phyloP scores from a whole-genome alignment of 2,797 vertebrate species.

The Girardinus metallicus region DNA sequence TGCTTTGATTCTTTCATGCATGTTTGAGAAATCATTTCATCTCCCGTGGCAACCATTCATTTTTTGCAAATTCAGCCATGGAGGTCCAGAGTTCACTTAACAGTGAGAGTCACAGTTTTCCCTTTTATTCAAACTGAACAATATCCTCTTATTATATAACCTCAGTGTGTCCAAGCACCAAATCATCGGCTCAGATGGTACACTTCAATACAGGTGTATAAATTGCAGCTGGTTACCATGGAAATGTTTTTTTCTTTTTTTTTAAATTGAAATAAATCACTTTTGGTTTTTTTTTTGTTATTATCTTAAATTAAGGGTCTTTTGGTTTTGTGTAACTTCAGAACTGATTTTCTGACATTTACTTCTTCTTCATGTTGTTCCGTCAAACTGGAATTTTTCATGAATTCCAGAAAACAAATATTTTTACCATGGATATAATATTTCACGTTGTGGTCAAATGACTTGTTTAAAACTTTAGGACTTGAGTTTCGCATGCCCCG shows the following conservation, averaged over 20 bases:
- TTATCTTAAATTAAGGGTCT: neutral
- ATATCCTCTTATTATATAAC: neutral
- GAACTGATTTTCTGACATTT: neutral
- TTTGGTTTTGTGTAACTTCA: neutral
- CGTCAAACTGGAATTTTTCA: neutral
- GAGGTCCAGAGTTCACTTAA: neutral
- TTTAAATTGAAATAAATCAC: neutral
- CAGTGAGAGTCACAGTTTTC: neutral
- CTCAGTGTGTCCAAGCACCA: neutral
- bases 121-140: neutral
- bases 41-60: too few relatives aligned
- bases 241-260: neutral
- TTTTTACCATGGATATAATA: neutral
- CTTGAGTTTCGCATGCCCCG: neutral
- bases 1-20: neutral
- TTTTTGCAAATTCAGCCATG: neutral
- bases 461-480: neutral
- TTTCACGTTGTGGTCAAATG: too few relatives aligned
- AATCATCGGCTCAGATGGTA: neutral
- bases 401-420: neutral
- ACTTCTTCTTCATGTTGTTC: neutral
- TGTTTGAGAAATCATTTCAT: too few relatives aligned
- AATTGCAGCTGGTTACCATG: neutral
- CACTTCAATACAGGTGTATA: neutral
- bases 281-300: neutral